phyloP scores from a whole-genome alignment of 1,140 invertebrate species.

The Ditylenchus dipsaci region DNA sequence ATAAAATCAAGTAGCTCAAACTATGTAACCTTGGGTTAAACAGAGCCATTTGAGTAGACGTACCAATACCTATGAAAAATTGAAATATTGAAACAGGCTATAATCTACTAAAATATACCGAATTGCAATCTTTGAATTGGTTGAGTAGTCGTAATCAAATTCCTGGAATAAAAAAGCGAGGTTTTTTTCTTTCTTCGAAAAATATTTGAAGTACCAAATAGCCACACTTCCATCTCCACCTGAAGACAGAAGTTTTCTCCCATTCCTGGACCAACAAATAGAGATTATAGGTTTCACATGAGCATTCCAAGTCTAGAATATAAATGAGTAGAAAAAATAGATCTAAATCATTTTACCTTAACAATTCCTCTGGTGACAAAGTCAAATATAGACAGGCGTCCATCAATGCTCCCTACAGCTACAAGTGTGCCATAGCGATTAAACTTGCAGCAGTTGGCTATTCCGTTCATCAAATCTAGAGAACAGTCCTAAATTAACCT shows the following conservation, averaged over 20 bases:
- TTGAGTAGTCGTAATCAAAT: slow-evolving; percentile 18
- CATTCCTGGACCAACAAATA: slow-evolving; percentile 40
- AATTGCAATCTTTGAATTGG: slow-evolving; percentile 18
- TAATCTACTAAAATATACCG: background rate
- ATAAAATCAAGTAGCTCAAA: background rate
- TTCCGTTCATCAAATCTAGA: slow-evolving; percentile 24
- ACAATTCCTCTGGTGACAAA: slow-evolving; percentile 38
- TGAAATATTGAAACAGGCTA: background rate
- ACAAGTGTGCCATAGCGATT: slow-evolving; percentile 39
- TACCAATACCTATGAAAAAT: slow-evolving; percentile 6
- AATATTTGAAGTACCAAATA: slow-evolving; percentile 19
- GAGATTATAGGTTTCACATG: slow-evolving; percentile 43
- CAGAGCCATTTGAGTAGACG: slow-evolving; percentile 24
- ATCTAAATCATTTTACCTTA: slow-evolving; percentile 17
- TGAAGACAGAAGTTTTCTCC: slow-evolving; percentile 30
- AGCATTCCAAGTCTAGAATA: slow-evolving; percentile 39
- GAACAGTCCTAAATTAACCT: background rate
- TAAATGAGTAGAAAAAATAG: background rate
- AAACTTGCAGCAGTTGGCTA: slow-evolving; percentile 36
- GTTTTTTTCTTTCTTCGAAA: background rate
- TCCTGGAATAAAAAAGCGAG: background rate
- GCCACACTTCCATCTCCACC: slow-evolving; percentile 36
- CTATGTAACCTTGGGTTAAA: slow-evolving; percentile 35
- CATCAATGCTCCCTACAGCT: slow-evolving; percentile 39
- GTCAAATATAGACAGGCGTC: slow-evolving; percentile 38